These are phyloP conservation scores for Unio pictorum DNA, from an alignment of 2,888 invertebrate genomes.

Conservation along the genomic window DNA sequence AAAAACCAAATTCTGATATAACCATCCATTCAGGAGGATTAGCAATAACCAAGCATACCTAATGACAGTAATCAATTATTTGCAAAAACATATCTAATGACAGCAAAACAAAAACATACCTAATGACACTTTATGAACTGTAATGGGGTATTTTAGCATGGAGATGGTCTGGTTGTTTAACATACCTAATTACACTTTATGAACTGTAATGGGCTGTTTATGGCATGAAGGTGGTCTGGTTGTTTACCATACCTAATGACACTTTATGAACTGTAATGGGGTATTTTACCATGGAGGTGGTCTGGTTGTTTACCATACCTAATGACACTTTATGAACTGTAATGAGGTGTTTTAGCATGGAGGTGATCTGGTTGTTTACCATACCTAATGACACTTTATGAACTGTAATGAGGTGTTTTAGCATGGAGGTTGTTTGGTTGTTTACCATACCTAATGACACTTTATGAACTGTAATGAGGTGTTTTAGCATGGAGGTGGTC, in stretches of 20 bases:
- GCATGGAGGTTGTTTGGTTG: not conserved
- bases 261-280: slow-evolving; percentile 68
- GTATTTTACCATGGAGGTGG: slow-evolving; percentile 4
- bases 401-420: slow-evolving; percentile 54
- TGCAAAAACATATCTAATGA: not conserved
- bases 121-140: slow-evolving; percentile 66
- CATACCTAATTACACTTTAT: slow-evolving; percentile 67
- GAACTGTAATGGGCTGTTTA: slow-evolving; percentile 58
- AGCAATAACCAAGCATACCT: too few relatives aligned
- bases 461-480: slow-evolving; percentile 64
- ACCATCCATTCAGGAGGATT: too few relatives aligned
- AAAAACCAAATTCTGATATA: too few relatives aligned
- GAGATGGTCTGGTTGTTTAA: not conserved
- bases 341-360: slow-evolving; percentile 40
- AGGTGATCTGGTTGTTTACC: too few relatives aligned
- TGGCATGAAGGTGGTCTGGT: not conserved
- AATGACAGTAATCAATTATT: too few relatives aligned
- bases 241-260: slow-evolving; percentile 12
- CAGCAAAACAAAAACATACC: slow-evolving; percentile 46
- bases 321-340: slow-evolving; percentile 66
- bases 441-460: slow-evolving; percentile 62
- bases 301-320: slow-evolving; percentile 31
- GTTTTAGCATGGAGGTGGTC: not conserved
- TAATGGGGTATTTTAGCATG: slow-evolving; percentile 41
- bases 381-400: slow-evolving; percentile 49